Evolutionary conservation across 37 sponge, comb jelly and placozoan species (phyloP).

Genomic region (Geodia barretti): DNA sequence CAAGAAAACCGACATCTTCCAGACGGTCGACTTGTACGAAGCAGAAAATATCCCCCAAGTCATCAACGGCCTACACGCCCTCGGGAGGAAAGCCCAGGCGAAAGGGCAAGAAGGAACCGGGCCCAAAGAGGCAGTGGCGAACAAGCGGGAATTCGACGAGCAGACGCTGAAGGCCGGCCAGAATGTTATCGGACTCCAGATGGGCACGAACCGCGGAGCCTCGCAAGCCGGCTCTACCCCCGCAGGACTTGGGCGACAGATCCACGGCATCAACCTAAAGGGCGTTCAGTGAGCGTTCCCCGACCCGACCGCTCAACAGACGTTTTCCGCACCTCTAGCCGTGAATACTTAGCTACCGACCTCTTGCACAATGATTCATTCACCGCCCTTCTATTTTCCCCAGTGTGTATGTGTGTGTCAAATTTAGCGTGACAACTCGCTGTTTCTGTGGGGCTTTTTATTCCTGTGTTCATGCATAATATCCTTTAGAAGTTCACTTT

Average conservation of each 20-base stretch:
- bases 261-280: constrained; percentile 29
- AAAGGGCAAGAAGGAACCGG: constrained; percentile 62
- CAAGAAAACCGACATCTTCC: constrained; percentile 79
- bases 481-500: too few species aligned
- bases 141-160: constrained; percentile 61
- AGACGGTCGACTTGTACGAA: constrained; percentile 96
- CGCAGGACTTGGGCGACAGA: constrained; percentile 59
- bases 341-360: neutral
- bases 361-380: neutral
- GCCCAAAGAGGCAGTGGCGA: constrained; percentile 77
- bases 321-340: too few species aligned
- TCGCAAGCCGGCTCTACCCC: constrained; percentile 87
- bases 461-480: too few species aligned
- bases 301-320: too few species aligned
- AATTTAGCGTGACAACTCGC: too few species aligned
- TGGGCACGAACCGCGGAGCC: constrained; percentile 93
- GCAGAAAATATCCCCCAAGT: constrained; percentile 87
- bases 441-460: too few species aligned
- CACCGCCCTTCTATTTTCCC: too few species aligned
- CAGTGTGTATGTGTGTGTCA: neutral
- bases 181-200: constrained; percentile 83
- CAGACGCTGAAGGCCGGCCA: constrained; percentile 68
- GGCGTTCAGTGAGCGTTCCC: neutral
- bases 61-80: constrained; percentile 55
- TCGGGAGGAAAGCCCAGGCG: constrained; percentile 62